Base-by-base conservation (phyloP, 2,888 invertebrate genomes). In the Plagodis pulveraria region DNA sequence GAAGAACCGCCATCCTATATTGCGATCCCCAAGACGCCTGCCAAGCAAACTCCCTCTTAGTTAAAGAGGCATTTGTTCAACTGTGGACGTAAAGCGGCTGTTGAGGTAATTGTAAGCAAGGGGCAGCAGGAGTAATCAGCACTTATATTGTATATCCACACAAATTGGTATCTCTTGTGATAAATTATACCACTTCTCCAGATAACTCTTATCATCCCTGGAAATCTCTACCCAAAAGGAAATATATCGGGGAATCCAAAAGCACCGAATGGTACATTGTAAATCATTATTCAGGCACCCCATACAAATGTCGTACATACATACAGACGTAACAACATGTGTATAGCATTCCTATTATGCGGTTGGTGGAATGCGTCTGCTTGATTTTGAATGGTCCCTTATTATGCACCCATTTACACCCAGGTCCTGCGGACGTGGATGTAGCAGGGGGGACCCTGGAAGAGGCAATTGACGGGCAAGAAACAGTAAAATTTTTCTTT, bases 391-490 rank as follows among this genome's bases (percentile, higher is more conserved):
- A 91, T 91, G 89, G 85, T 72, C 82, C 77, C 89, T 91, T 91
- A 91, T 91, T 92, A 92, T 92, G 91, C 91, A 89, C 86, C 91
- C 91, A 92, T 92, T 92, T 91, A 92, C 91, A 91, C 91, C 89
- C 79, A 72, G 74, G 80, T 73, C 71, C 76, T 71, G 74, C 43
- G 6, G 50, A 48, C 72, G 8, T 36, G 42, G 73, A 70, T 58
- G 34, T 57, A 60, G 6, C 42, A 12, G 0, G 0, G 42, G 36
- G 38, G 5, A 5, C 40, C 46, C 68, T 75, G 62, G 77, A 76
- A 60, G 47, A 6, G 72, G 44, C 59, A 22, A 4, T 22, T 4
- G 22, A 22, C 4, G 22, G 22, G 22, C 22, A 2, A 2, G 1
- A 22, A 2, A 22, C 4, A 22, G 22, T 4, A 22, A 4, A 1